Percentiles rank a stretch among this genome's conserved stretches.
These are phyloP conservation scores for Scleropages formosus DNA, from an alignment of 2,797 vertebrate species.

Conservation along the genomic window DNA sequence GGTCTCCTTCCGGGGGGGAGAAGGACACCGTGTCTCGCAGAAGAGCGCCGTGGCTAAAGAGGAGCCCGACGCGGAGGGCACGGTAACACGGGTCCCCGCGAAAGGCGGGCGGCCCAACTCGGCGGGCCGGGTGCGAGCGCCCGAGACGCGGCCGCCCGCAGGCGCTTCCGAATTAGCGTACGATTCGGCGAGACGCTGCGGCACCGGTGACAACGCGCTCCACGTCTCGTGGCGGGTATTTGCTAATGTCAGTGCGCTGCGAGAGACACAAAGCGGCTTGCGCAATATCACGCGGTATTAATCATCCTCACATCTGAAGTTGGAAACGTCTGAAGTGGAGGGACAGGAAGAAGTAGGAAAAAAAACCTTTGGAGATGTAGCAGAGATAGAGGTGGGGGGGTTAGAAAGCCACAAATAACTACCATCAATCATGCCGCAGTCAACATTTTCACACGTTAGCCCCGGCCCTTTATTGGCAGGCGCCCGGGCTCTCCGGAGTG, in stretches of 20 bases:
- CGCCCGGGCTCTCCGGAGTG: constrained; percentile 69
- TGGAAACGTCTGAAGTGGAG: constrained; percentile 28
- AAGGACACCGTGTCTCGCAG: background rate
- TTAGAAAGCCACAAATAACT: constrained; percentile 79
- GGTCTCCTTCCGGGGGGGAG: background rate
- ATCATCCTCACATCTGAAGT: constrained; percentile 59
- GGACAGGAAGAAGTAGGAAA: background rate
- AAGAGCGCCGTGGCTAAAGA: background rate
- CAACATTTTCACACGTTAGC: constrained; percentile 80
- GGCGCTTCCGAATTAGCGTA: too few relatives aligned
- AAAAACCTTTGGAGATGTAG: background rate
- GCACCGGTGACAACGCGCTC: constrained; percentile 20
- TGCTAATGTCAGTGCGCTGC: constrained; percentile 44
- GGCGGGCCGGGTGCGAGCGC: too few relatives aligned
- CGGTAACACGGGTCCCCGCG: too few relatives aligned
- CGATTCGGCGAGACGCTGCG: background rate
- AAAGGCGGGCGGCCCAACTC: too few relatives aligned
- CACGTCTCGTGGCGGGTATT: constrained; percentile 25
- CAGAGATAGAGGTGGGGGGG: constrained; percentile 48
- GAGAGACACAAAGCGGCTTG: constrained; percentile 59
- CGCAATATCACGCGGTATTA: constrained; percentile 69
- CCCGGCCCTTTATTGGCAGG: constrained; percentile 80
- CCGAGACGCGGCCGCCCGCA: too few relatives aligned
- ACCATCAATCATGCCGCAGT: constrained; percentile 81
- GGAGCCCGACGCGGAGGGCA: constrained; percentile 5